Evolutionary conservation across 2,113 vertebrate species (phyloP).

Genomic region (Tangachromis dhanisi): DNA sequence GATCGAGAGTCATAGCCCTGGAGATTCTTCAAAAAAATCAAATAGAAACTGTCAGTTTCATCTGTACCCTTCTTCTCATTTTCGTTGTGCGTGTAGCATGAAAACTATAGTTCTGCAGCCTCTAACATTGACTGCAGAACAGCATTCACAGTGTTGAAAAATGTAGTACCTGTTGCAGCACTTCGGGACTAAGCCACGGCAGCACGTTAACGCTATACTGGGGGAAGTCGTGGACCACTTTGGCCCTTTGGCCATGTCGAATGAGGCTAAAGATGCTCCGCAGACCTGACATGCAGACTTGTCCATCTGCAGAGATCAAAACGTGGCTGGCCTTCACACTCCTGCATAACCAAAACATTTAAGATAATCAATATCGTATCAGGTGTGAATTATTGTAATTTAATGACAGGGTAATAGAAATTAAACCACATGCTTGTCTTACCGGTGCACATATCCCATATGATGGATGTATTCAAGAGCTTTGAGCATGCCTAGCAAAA

Average conservation of each 20-base stretch:
- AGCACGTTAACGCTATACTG: slow-evolving; percentile 91
- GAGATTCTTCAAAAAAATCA: slow-evolving; percentile 77
- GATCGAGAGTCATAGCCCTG: slow-evolving; percentile 95
- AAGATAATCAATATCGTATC: neutral
- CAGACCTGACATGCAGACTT: slow-evolving; percentile 91
- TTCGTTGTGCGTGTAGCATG: accelerated
- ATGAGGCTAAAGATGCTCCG: slow-evolving; percentile 95
- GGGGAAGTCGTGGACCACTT: slow-evolving; percentile 93
- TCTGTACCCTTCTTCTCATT: neutral
- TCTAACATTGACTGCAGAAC: neutral
- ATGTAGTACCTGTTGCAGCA: slow-evolving; percentile 86
- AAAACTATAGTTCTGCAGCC: neutral
- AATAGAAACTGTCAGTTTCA: neutral
- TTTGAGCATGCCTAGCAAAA: slow-evolving; percentile 87
- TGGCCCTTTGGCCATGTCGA: slow-evolving; percentile 87
- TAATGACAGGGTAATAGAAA: neutral
- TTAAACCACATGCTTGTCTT: neutral
- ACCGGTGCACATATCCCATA: slow-evolving; percentile 98
- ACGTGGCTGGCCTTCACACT: slow-evolving; percentile 97
- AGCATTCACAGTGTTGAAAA: neutral
- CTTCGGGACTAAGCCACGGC: slow-evolving; percentile 96
- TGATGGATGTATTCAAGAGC: slow-evolving; percentile 97
- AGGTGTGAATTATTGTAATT: accelerated
- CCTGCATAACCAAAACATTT: slow-evolving; percentile 56
- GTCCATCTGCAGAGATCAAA: slow-evolving; percentile 89